These are phyloP conservation scores for Listronotus bonariensis DNA, from an alignment of 1,140 invertebrate genomes.

Conservation along the genomic window DNA sequence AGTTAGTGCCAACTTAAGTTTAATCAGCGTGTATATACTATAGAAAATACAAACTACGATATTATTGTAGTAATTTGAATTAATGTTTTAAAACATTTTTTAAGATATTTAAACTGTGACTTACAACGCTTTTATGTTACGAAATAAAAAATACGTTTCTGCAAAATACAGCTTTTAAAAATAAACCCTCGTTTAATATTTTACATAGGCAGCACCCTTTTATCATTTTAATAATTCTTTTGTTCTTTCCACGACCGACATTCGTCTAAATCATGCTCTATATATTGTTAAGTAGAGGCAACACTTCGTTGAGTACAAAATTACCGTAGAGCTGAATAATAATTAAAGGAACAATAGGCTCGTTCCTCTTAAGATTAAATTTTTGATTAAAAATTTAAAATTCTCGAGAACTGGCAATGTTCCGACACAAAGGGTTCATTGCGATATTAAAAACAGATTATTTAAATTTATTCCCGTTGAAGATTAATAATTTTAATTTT, in stretches of 20 bases:
- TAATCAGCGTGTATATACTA: too few relatives aligned
- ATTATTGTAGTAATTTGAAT: too few relatives aligned
- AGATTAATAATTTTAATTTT: constrained; percentile 17
- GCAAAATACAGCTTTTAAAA: background rate
- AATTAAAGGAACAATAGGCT: constrained; percentile 19
- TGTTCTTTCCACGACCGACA: constrained; percentile 15
- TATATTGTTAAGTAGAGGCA: constrained; percentile 19
- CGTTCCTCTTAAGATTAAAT: constrained; percentile 24
- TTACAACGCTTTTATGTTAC: too few relatives aligned
- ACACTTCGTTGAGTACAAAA: constrained; percentile 25
- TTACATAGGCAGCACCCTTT: constrained; percentile 6
- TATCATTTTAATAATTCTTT: constrained; percentile 29
- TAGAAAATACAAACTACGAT: too few relatives aligned
- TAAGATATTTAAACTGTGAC: too few relatives aligned
- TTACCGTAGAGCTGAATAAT: constrained; percentile 19
- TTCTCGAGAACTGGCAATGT: constrained; percentile 3
- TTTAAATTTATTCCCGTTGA: constrained; percentile 28
- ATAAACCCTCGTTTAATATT: background rate
- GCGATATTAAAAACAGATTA: constrained; percentile 28
- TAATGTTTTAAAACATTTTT: too few relatives aligned
- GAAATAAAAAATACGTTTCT: too few relatives aligned
- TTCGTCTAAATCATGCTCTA: constrained; percentile 14
- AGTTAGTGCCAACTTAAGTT: too few relatives aligned
- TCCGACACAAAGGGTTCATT: constrained; percentile 13
- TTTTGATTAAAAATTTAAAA: constrained; percentile 27